Evolutionary conservation across 2,113 vertebrate genomes (phyloP).

Genomic region (Ancistrus triradiatus): DNA sequence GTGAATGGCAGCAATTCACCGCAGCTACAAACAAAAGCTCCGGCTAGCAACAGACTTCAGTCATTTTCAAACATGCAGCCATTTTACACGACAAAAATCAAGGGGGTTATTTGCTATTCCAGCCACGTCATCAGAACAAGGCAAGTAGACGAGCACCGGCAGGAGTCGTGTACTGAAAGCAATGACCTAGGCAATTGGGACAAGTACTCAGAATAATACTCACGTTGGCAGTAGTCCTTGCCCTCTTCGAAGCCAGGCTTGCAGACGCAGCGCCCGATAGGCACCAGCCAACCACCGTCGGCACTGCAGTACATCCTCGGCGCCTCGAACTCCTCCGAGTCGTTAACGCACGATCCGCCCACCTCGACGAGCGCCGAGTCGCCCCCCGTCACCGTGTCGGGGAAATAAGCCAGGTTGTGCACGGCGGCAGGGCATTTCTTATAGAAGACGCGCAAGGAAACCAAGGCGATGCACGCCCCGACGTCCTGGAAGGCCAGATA

Average conservation of each 20-base stretch:
- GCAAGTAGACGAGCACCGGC: too few relatives aligned
- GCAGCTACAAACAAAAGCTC: too few relatives aligned
- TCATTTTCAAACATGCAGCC: too few relatives aligned
- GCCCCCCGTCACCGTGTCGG: slow-evolving; percentile 76
- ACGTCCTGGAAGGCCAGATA: slow-evolving; percentile 81
- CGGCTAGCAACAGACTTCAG: too few relatives aligned
- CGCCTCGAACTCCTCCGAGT: slow-evolving; percentile 76
- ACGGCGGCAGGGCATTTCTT: slow-evolving; percentile 77
- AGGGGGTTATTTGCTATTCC: too few relatives aligned
- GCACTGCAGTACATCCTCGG: slow-evolving; percentile 82
- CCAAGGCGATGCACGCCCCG: slow-evolving; percentile 78
- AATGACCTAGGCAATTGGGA: too few relatives aligned
- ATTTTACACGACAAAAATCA: too few relatives aligned
- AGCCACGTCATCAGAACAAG: too few relatives aligned
- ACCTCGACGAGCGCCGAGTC: slow-evolving; percentile 80
- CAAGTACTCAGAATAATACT: too few relatives aligned
- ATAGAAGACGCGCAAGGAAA: slow-evolving; percentile 77
- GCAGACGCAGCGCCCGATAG: slow-evolving; percentile 78
- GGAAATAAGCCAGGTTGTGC: slow-evolving; percentile 75
- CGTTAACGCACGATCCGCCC: slow-evolving; percentile 71
- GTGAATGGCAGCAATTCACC: too few relatives aligned
- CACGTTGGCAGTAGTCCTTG: slow-evolving; percentile 73
- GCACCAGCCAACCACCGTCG: slow-evolving; percentile 80
- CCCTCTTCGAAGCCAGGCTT: slow-evolving; percentile 78
- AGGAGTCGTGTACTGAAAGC: too few relatives aligned